These are phyloP conservation scores for Lacanobia oleracea DNA, from an alignment of 2,888 invertebrate species.

Conservation along the genomic window DNA sequence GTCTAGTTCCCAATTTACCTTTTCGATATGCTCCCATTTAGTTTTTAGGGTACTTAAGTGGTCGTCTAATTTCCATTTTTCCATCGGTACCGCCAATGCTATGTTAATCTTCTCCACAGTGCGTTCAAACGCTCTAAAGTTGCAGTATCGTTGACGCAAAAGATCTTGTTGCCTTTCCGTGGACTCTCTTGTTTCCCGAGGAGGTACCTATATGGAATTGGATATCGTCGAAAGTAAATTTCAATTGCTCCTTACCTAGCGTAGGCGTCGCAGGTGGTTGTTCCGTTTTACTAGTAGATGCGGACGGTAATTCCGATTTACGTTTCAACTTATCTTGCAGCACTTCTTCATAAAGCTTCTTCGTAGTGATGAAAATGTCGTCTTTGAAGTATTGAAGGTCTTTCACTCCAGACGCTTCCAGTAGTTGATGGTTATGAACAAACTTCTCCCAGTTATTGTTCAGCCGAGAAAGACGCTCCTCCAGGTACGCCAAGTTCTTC, in stretches of 20 bases:
- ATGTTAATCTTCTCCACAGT: not conserved
- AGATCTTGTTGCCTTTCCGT: too few relatives aligned
- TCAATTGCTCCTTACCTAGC: not conserved
- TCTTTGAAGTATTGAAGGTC: too few relatives aligned
- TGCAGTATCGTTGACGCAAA: too few relatives aligned
- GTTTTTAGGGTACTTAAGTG: not conserved
- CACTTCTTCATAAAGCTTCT: too few relatives aligned
- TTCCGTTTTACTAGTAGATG: not conserved
- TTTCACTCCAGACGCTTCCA: too few relatives aligned
- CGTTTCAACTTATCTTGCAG: not conserved
- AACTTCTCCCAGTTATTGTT: not conserved
- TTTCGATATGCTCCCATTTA: constrained; percentile 3
- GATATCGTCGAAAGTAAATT: not conserved
- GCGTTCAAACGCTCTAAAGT: too few relatives aligned
- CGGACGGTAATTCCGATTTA: constrained; percentile 4
- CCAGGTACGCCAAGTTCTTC: not conserved
- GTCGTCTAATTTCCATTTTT: constrained; percentile 18
- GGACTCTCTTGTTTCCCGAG: too few relatives aligned
- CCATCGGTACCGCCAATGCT: not conserved
- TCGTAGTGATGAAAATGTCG: too few relatives aligned
- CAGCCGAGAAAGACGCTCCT: constrained; percentile 5
- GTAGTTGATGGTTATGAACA: not conserved
- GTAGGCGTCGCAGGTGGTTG: not conserved
- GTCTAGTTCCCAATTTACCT: constrained; percentile 13
- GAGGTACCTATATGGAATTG: not conserved